Base-by-base conservation (phyloP, 2,797 vertebrate genomes). In the Stomatorhinus walkeri region DNA sequence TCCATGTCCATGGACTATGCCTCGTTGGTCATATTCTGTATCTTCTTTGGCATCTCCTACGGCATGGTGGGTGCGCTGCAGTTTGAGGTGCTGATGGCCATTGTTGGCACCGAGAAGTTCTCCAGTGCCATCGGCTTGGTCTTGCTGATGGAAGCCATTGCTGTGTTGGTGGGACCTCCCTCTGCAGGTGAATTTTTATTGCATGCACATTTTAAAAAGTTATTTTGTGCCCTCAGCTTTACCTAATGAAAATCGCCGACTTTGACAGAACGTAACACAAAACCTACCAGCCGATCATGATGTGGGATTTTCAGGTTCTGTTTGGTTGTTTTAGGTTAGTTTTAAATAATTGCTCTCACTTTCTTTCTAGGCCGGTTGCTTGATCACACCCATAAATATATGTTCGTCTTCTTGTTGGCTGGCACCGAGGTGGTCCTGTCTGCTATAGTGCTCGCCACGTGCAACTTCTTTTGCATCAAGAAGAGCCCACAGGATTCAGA, bases 51-150 rank as follows among this genome's bases (percentile, higher is more conserved):
- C 89, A 92, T 99, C 92, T 99, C 98, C 76, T 99, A 99, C 0
- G 98, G 98, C 89, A 99, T 99, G 98, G 98, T 99, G 92, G 98
- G 98, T 0, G 98, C 98, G 1, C 95, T 99, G 91, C 98, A 99
- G 93, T 99, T 99, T 88, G 98, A 99, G 94, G 98, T 99, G 88
- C 96, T 99, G 90, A 99, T 99, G 98, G 91, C 97, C 6, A 96
- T 99, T 0, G 97, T 99, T 85, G 98, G 98, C 8, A 98, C 98
- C 0, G 94, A 97, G 76, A 97, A 95, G 92, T 99, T 99, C 93
- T 95, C 98, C 94, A 99, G 98, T 5, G 98, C 98, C 90, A 98
- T 99, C 0, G 98, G 98, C 64, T 96, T 99, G 46, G 98, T 99
- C 81, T 95, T 99, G 89, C 94, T 99, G 89, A 93, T 97, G 88